A percentile compares a stretch with the other conserved stretches of the same genome.
Evolutionary conservation across 2,888 invertebrate species (phyloP).

Genomic region (Cheilosia soror): DNA sequence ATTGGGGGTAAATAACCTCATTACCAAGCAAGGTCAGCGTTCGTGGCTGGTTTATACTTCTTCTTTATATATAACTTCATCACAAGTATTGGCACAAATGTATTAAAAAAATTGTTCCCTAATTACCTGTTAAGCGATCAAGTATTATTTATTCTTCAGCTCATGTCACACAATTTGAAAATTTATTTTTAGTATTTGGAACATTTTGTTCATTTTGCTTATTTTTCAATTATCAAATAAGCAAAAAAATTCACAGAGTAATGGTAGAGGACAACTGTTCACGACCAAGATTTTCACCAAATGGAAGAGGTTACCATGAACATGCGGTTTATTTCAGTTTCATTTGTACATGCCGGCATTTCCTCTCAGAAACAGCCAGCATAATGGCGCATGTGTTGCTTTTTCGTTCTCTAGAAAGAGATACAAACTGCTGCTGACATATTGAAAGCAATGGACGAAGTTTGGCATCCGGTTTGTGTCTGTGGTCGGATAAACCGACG

Average conservation of each 20-base stretch:
- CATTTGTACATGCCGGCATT: slow-evolving; percentile 46
- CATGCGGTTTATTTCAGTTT: slow-evolving; percentile 55
- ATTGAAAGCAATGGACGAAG: slow-evolving; percentile 11
- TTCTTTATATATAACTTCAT: slow-evolving; percentile 19
- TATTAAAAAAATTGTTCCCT: background rate
- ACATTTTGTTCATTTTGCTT: slow-evolving; percentile 18
- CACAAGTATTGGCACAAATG: background rate
- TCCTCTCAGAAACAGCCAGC: slow-evolving; percentile 30
- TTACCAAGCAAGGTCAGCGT: slow-evolving; percentile 46
- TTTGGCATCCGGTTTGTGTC: slow-evolving; percentile 42
- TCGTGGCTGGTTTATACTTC: background rate
- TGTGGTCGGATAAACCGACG: background rate
- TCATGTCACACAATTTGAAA: slow-evolving; percentile 34
- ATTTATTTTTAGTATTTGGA: slow-evolving; percentile 4
- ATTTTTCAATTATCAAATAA: slow-evolving; percentile 7
- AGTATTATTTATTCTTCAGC: background rate
- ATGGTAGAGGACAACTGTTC: slow-evolving; percentile 29
- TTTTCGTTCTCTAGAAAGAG: slow-evolving; percentile 32
- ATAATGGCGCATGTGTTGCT: slow-evolving; percentile 24
- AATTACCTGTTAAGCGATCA: slow-evolving; percentile 43
- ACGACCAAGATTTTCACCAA: slow-evolving; percentile 58
- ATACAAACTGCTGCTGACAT: background rate
- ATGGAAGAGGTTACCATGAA: slow-evolving; percentile 53
- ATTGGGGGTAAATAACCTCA: slow-evolving; percentile 55
- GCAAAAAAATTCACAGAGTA: background rate